Conservation (phyloP, 1,140 invertebrate genomes). For the Coptotermes formosanus region DNA sequence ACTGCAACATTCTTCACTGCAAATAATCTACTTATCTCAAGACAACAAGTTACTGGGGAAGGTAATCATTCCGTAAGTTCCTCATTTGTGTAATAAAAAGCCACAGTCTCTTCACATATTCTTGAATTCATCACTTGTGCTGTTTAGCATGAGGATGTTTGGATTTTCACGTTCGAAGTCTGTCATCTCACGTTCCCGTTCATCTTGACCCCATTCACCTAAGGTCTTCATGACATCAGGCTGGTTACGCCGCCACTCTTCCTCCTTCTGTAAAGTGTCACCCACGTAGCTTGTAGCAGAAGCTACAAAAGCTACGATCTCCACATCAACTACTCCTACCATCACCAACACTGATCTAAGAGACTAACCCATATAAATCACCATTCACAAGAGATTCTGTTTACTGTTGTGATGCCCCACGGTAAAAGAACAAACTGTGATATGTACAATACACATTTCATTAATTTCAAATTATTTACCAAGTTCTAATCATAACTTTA, state of each 20-base stretch:
- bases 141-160: conserved; percentile 71
- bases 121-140: conserved; percentile 67
- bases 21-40: background rate
- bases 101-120: conserved; percentile 60
- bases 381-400: background rate
- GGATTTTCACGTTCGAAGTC: conserved; percentile 76
- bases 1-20: no score
- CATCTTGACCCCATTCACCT: conserved; percentile 69
- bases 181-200: conserved; percentile 66
- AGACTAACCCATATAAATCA: conserved; percentile 8
- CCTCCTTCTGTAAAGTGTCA: conserved; percentile 58
- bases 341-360: background rate
- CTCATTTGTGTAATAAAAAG: conserved; percentile 40
- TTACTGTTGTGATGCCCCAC: no score
- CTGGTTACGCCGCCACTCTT: conserved; percentile 61
- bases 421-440: no score
- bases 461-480: no score
- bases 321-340: background rate
- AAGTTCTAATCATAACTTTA: no score
- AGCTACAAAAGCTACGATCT: conserved; percentile 15
- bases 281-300: background rate
- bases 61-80: background rate
- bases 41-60: background rate
- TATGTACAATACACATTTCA: no score
- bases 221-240: conserved; percentile 70